Evolutionary conservation across 2,888 invertebrate genomes (phyloP).

Genomic region (Ferdinandea cuprea): DNA sequence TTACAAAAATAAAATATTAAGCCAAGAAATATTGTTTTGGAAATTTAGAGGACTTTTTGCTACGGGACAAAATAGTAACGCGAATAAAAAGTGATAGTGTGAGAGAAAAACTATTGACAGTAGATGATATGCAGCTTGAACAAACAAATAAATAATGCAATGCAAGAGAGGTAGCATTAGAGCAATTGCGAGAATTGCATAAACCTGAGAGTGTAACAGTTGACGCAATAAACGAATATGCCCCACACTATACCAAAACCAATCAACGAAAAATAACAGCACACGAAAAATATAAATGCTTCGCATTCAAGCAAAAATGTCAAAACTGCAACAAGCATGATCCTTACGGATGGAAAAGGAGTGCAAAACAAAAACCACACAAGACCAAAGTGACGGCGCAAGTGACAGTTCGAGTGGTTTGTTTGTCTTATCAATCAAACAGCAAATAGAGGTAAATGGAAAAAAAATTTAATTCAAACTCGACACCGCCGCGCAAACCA

Average conservation of each 20-base stretch:
- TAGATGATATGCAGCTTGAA: constrained; percentile 6
- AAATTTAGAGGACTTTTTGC: neutral
- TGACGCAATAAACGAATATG: constrained; percentile 20
- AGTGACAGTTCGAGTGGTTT: no score
- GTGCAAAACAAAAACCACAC: no score
- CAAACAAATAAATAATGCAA: constrained; percentile 1
- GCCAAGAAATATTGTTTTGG: neutral
- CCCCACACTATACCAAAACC: constrained; percentile 1
- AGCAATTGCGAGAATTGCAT: constrained; percentile 18
- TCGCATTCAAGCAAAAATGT: constrained; percentile 14
- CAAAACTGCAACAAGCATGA: constrained; percentile 10
- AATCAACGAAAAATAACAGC: constrained; percentile 1
- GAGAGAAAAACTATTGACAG: constrained; percentile 22
- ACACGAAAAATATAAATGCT: constrained; percentile 21
- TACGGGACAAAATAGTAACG: neutral
- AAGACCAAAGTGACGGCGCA: no score
- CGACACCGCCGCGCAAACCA: no score
- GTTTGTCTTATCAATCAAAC: no score
- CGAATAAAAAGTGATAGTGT: constrained; percentile 8
- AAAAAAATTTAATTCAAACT: no score
- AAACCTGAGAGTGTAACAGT: constrained; percentile 5
- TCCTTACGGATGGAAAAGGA: constrained; percentile 29
- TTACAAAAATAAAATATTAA: constrained; percentile 9
- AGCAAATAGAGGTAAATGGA: no score
- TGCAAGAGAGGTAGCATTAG: constrained; percentile 15